A percentile compares a stretch with the other conserved stretches of the same genome.
These are phyloP conservation scores for Tetramorium bicarinatum DNA, from an alignment of 2,888 invertebrate genomes.

Conservation along the genomic window DNA sequence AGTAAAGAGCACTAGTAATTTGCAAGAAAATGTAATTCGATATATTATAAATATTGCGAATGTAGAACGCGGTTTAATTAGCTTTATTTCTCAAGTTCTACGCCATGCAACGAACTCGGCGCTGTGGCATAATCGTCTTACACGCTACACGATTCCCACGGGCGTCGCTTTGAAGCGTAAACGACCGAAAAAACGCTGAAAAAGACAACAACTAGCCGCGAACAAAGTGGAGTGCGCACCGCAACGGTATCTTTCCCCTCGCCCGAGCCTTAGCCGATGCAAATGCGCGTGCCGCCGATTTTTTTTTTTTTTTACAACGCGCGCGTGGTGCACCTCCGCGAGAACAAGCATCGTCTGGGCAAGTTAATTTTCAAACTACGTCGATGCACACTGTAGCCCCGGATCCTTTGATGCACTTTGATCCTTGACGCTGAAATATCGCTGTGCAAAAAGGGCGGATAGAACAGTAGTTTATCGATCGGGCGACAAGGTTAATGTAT, in stretches of 20 bases:
- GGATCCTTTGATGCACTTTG: conserved; percentile 53
- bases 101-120: background rate
- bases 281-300: background rate
- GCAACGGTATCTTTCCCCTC: conserved; percentile 21
- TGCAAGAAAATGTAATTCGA: background rate
- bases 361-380: conserved; percentile 47
- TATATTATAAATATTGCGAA: conserved; percentile 3
- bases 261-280: conserved; percentile 7
- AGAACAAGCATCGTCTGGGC: conserved; percentile 1
- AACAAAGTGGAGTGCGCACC: conserved; percentile 27
- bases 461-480: conserved; percentile 42
- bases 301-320: background rate
- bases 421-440: conserved; percentile 54
- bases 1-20: background rate
- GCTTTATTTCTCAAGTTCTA: conserved; percentile 8
- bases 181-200: conserved; percentile 44
- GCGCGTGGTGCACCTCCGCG: conserved; percentile 1
- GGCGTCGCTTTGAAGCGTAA: conserved; percentile 54
- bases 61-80: background rate
- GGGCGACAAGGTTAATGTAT: conserved; percentile 45
- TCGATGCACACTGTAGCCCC: conserved; percentile 18
- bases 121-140: conserved; percentile 51
- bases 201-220: conserved; percentile 30
- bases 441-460: conserved; percentile 11
- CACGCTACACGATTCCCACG: conserved; percentile 36